Conservation (phyloP, 2,113 vertebrate species). For the Oreotragus oreotragus region DNA sequence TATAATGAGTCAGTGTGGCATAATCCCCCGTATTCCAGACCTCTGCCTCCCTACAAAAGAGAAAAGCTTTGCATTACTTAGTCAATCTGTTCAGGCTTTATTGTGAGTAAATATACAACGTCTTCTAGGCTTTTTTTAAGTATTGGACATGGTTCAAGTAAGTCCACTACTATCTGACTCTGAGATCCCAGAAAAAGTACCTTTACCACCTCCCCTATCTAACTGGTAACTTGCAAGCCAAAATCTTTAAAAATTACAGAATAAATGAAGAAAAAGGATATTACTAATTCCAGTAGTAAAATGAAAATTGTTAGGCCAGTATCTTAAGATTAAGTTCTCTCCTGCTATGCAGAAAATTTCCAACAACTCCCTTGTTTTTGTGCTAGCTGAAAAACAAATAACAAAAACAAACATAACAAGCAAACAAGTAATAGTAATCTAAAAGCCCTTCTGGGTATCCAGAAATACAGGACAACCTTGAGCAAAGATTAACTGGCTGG, state of each 20-base stretch:
- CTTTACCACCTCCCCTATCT: not conserved
- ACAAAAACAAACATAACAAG: not conserved
- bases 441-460: not conserved
- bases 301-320: not conserved
- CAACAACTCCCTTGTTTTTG: not conserved
- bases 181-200: not conserved
- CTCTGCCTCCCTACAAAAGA: not conserved
- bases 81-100: not conserved
- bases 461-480: slow-evolving; percentile 9
- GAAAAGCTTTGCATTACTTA: not conserved
- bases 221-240: not conserved
- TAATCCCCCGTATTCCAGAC: not conserved
- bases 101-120: not conserved
- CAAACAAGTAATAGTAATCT: not conserved
- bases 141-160: not conserved
- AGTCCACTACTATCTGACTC: not conserved
- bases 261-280: not conserved
- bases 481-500: not conserved
- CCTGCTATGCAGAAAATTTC: slow-evolving; percentile 14
- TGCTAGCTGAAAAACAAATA: slow-evolving; percentile 2
- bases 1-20: not conserved
- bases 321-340: slow-evolving; percentile 5
- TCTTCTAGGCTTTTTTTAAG: not conserved
- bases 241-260: slow-evolving; percentile 8
- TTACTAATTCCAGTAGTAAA: not conserved